Evolutionary conservation across 2,888 invertebrate species (phyloP), one percentile per base, ranked within the genome.

Genomic region (Tipula confusa): DNA sequence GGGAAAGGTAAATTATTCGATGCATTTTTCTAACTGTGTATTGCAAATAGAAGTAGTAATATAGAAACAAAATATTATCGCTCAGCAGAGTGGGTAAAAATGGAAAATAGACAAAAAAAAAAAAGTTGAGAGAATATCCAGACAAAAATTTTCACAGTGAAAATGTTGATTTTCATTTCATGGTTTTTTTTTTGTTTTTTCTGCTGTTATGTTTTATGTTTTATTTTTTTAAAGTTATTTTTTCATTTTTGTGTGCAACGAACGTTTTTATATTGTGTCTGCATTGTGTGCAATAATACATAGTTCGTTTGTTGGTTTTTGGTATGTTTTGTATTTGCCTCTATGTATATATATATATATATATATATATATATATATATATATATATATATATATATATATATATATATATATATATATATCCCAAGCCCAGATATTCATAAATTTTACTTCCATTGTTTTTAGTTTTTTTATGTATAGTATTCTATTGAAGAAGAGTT

Each of bases 201-300:
- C 1, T 64, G 24, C 64, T 64, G 64, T 64, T 24, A 64, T 64
- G 64, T 64, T 64, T 64, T 64, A 64, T 64, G 64, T 64, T 64
- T 64, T 64, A 64, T 64, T 18, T 64, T 64, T 64, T 64, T 64
- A 9, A 9, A 64, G 24, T 18, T 64, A 24, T 24, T 64, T 64
- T 43, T n/a, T 43, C 43, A n/a, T 43, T 43, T 64, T 64, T 64
- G 64, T 64, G 64, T 64, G 64, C 64, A 64, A 64, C 64, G 64
- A 64, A 64, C 64, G 64, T 64, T 64, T 64, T 43, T 43, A 43
- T 43, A 43, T 15, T 64, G 64, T 64, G 64, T 64, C 64, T 64
- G 64, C 64, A 64, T 64, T 64, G 64, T 33, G 33, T 24, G 64
- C 64, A 64, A 64, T 64, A n/a, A n/a, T n/a, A n/a, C n/a, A n/a